Percentiles rank a stretch among this genome's conserved stretches.
Conservation (phyloP, 2,888 invertebrate genomes). For the Cerceris ruficornis region DNA sequence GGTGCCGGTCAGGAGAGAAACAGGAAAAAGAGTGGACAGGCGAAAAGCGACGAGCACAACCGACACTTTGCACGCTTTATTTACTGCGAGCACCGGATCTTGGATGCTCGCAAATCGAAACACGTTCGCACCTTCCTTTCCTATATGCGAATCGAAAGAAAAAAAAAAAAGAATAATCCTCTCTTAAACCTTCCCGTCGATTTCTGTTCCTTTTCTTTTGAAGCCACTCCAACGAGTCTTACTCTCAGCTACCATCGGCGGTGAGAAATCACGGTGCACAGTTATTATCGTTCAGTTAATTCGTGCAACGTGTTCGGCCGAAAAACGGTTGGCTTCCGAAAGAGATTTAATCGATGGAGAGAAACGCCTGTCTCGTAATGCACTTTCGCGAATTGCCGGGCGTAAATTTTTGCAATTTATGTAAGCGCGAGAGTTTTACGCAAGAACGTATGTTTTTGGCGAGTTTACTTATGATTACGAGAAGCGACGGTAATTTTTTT, state of each 20-base stretch:
- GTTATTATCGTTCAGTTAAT: neutral
- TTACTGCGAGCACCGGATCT: conserved; percentile 46
- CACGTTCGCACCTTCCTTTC: conserved; percentile 17
- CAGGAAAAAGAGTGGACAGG: conserved; percentile 19
- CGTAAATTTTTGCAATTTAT: conserved; percentile 3
- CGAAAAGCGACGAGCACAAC: conserved; percentile 51
- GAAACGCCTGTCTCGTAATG: conserved; percentile 4
- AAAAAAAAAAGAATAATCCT: neutral
- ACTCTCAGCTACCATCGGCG: too few species aligned
- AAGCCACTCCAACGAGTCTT: too few species aligned
- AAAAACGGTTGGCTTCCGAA: neutral
- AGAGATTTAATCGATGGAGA: neutral
- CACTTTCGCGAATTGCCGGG: neutral
- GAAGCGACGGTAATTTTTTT: too few species aligned
- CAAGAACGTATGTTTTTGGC: too few species aligned
- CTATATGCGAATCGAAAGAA: neutral
- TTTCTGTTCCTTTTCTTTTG: neutral
- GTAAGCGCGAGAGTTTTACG: neutral
- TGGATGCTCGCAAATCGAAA: conserved; percentile 22
- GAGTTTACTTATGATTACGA: too few species aligned
- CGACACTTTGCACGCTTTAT: conserved; percentile 56
- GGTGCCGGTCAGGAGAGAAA: conserved; percentile 33
- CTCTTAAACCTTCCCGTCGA: neutral
- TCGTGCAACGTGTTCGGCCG: neutral
- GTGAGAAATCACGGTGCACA: neutral